Conservation (phyloP, 2,888 invertebrate genomes). For the Drosophila bunnanda region DNA sequence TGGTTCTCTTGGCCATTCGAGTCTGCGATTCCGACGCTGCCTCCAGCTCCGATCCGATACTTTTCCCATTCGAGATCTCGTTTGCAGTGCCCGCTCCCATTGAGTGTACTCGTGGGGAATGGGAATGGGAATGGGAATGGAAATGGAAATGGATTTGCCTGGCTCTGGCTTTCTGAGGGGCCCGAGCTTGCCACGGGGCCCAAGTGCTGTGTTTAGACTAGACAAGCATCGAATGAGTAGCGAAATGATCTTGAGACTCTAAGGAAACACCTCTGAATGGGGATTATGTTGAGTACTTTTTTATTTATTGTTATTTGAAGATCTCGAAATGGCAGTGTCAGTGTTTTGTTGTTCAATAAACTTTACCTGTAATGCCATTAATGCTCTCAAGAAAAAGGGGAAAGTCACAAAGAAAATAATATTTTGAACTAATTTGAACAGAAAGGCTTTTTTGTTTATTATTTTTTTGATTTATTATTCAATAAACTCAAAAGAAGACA, state of each 20-base stretch:
- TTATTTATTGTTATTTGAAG: slow-evolving; percentile 28
- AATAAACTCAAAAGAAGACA: slow-evolving; percentile 1
- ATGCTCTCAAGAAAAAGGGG: not conserved
- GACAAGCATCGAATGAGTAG: slow-evolving; percentile 32
- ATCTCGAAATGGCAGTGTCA: slow-evolving; percentile 7
- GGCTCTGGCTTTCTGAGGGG: slow-evolving; percentile 1
- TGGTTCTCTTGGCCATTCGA: slow-evolving; percentile 8
- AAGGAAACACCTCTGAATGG: slow-evolving; percentile 36
- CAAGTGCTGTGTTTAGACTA: slow-evolving; percentile 34
- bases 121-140: slow-evolving; percentile 4
- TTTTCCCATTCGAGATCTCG: slow-evolving; percentile 39
- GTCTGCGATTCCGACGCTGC: slow-evolving; percentile 8
- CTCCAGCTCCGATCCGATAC: slow-evolving; percentile 21
- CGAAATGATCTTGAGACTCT: slow-evolving; percentile 33
- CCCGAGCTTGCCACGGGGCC: slow-evolving; percentile 9
- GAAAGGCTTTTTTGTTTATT: not conserved
- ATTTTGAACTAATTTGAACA: slow-evolving; percentile 3
- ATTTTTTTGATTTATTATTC: slow-evolving; percentile 7
- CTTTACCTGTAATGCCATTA: not conserved
- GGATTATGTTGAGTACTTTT: slow-evolving; percentile 22
- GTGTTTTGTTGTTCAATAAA: slow-evolving; percentile 21
- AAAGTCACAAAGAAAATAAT: slow-evolving; percentile 11
- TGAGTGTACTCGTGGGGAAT: slow-evolving; percentile 21
- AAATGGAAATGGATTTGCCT: slow-evolving; percentile 23
- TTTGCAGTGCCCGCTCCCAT: slow-evolving; percentile 29